Evolutionary conservation across 2,797 vertebrate genomes (phyloP), one percentile per base, ranked within the genome.

Genomic region (Chelon labrosus): DNA sequence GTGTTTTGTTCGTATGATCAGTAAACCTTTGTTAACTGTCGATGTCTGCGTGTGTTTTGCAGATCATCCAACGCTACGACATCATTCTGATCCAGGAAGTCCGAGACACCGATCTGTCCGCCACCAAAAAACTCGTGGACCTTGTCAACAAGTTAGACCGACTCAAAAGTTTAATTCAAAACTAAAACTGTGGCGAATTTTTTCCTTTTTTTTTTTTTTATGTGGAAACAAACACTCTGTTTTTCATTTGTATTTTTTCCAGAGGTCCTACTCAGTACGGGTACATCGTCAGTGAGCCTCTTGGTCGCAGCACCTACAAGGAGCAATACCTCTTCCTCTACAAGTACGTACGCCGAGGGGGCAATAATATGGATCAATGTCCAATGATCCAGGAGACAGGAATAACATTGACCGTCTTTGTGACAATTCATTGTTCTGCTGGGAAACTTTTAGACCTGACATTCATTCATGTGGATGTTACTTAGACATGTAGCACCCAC

Each of bases 291-390:
- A 98, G 97, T 0, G 83, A 94, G 49, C 94, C 95, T 0, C 87
- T 98, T 68, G 97, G 97, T 2, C 93, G 95, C 60, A 96, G 91
- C 68, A 80, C 93, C 46, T 98, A 98, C 77, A 97, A 91, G 72
- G 97, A 99, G 88, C 94, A 95, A 92, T 98, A 99, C 82, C 94
- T 98, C 73, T 99, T 96, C 80, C 82, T 98, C 65, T 99, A 97
- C 92, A 97, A 96, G 97, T 99, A 88, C n/a, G n/a, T 9, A 19
- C 7, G n/a, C 31, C 7, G 31, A 35, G 31, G 14, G 2, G 14
- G 42, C 42, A 44, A 2, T 44, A 16, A 17, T 44, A 44, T 14
- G 5, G 6, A 14, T 3, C 3, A 41, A 41, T 41, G 8, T 41
- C 10, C 31, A 35, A 6, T 8, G 31, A 35, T 35, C 31, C 5